phyloP scores from a whole-genome alignment of 2,888 invertebrate genomes.

The Stenichneumon culpator region DNA sequence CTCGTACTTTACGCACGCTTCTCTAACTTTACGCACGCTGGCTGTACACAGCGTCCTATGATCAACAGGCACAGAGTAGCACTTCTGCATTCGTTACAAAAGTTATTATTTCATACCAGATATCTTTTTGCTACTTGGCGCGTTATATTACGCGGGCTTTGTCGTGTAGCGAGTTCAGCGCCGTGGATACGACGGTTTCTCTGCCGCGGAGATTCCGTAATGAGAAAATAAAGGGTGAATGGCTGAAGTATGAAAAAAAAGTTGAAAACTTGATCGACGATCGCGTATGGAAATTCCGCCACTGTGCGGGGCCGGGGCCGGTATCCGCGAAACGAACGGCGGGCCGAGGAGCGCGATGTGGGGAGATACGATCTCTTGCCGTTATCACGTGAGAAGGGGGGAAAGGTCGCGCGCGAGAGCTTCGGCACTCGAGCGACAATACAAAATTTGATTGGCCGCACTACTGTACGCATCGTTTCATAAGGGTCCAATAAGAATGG shows the following conservation, averaged over 20 bases:
- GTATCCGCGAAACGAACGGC: background rate
- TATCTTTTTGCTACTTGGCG: too few species aligned
- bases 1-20: too few species aligned
- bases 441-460: conserved; percentile 53
- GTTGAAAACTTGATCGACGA: background rate
- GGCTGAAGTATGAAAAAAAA: background rate
- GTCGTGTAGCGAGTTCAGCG: background rate
- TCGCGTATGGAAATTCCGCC: background rate
- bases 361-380: background rate
- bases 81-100: too few species aligned
- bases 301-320: background rate
- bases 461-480: conserved; percentile 34
- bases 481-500: conserved; percentile 80
- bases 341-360: background rate
- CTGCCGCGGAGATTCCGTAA: background rate
- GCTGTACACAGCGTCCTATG: too few species aligned
- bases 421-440: conserved; percentile 18
- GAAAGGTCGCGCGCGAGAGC: background rate
- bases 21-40: too few species aligned
- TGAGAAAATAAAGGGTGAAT: background rate
- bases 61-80: too few species aligned
- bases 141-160: background rate
- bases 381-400: background rate
- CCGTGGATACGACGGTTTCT: background rate
- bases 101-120: too few species aligned